Percentiles rank a stretch among this genome's conserved stretches.
These are phyloP conservation scores for Limnephilus rhombicus DNA, from an alignment of 2,888 invertebrate genomes.

Conservation along the genomic window DNA sequence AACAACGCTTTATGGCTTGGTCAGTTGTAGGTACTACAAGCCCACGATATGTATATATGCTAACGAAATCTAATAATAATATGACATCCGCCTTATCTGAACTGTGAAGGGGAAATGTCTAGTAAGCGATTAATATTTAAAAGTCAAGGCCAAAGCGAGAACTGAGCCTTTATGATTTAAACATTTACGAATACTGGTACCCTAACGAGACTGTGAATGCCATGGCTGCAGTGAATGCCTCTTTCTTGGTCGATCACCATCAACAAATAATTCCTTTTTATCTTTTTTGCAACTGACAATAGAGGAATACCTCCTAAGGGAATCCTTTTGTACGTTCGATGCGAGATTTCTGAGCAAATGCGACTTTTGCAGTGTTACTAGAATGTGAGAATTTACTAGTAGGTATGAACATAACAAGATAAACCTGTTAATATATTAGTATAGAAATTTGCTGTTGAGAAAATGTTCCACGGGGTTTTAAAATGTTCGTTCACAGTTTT, in stretches of 20 bases:
- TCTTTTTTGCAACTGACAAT: slow-evolving; percentile 16
- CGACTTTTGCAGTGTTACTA: not conserved
- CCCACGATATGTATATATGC: not conserved
- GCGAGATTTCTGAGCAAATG: not conserved
- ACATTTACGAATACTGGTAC: not conserved
- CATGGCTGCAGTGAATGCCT: not conserved
- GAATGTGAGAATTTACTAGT: not conserved
- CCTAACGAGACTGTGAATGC: slow-evolving; percentile 20
- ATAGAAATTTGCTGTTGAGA: not conserved
- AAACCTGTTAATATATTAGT: not conserved
- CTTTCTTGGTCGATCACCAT: slow-evolving; percentile 14
- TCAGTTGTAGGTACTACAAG: not conserved
- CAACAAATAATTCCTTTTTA: not conserved
- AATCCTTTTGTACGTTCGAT: not conserved
- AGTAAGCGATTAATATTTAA: not conserved
- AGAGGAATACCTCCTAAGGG: not conserved
- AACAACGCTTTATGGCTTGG: not conserved
- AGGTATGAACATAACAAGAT: not conserved
- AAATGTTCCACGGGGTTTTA: not conserved
- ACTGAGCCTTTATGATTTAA: not conserved
- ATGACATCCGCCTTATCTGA: not conserved
- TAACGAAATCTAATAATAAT: not conserved
- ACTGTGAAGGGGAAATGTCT: slow-evolving; percentile 7
- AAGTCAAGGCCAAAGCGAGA: not conserved
- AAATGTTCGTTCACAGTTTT: not conserved